phyloP scores from a whole-genome alignment of 2,888 invertebrate genomes.

The Thera britannica region DNA sequence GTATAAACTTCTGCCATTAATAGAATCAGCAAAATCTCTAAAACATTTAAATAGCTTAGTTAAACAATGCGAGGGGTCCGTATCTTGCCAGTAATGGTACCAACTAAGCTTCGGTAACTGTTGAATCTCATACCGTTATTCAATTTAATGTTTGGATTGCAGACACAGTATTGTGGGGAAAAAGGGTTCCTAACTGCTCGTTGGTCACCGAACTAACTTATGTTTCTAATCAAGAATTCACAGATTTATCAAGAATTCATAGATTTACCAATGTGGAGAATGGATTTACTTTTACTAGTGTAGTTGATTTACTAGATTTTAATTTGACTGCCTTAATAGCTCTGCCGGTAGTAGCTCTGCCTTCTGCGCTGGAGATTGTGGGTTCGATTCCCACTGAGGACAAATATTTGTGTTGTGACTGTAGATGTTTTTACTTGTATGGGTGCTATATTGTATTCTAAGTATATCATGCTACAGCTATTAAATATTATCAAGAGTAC shows the following conservation, averaged over 20 bases:
- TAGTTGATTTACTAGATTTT: too few relatives aligned
- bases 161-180: slow-evolving; percentile 10
- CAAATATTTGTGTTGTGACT: too few relatives aligned
- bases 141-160: slow-evolving; percentile 33
- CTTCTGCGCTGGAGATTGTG: too few relatives aligned
- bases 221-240: neutral
- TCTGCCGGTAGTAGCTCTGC: too few relatives aligned
- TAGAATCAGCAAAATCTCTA: slow-evolving; percentile 30
- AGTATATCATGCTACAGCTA: too few relatives aligned
- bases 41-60: slow-evolving; percentile 45
- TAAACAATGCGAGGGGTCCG: slow-evolving; percentile 55
- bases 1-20: slow-evolving; percentile 24
- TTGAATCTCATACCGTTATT: slow-evolving; percentile 36
- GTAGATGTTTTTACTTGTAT: too few relatives aligned
- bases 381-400: too few relatives aligned
- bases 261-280: neutral
- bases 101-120: slow-evolving; percentile 39
- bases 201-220: slow-evolving; percentile 11
- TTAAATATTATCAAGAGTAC: too few relatives aligned
- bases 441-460: too few relatives aligned
- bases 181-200: slow-evolving; percentile 7
- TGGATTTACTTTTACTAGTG: too few relatives aligned
- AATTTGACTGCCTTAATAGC: too few relatives aligned
- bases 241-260: neutral
- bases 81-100: slow-evolving; percentile 59